Percentiles rank a stretch among this genome's conserved stretches.
These are phyloP conservation scores for Metalampra italica DNA, from an alignment of 2,888 invertebrate species.

Conservation along the genomic window DNA sequence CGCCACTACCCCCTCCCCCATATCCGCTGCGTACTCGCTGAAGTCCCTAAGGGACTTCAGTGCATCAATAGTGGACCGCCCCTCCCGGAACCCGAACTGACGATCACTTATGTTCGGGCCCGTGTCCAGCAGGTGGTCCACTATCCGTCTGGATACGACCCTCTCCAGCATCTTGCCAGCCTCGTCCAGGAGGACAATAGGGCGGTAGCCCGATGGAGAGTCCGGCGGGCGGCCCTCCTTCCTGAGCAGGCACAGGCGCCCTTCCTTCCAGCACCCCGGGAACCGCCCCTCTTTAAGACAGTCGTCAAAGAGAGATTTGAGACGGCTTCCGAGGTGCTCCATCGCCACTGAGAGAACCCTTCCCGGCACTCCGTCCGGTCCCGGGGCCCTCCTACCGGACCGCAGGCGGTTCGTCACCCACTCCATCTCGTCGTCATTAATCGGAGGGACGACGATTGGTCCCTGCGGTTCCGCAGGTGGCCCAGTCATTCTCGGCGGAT, in stretches of 20 bases:
- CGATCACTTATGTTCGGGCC: neutral
- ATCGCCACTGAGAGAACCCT: neutral
- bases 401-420: neutral
- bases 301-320: neutral
- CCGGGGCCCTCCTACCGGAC: neutral
- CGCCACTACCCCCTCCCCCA: neutral
- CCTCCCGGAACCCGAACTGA: neutral
- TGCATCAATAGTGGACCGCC: neutral
- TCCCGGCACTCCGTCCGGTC: neutral
- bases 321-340: neutral
- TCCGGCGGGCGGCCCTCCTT: neutral
- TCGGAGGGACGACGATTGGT: neutral
- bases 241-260: neutral
- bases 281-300: neutral
- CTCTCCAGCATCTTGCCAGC: neutral
- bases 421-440: conserved; percentile 1
- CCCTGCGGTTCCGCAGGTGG: neutral
- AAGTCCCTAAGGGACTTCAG: neutral
- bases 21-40: neutral
- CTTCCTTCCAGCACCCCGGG: neutral
- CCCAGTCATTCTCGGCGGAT: neutral
- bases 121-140: neutral
- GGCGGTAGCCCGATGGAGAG: neutral
- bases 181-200: neutral
- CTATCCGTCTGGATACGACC: neutral